A percentile compares a stretch with the other conserved stretches of the same genome.
Conservation (phyloP, 2,113 vertebrate species). For the Anthoscopus minutus region DNA sequence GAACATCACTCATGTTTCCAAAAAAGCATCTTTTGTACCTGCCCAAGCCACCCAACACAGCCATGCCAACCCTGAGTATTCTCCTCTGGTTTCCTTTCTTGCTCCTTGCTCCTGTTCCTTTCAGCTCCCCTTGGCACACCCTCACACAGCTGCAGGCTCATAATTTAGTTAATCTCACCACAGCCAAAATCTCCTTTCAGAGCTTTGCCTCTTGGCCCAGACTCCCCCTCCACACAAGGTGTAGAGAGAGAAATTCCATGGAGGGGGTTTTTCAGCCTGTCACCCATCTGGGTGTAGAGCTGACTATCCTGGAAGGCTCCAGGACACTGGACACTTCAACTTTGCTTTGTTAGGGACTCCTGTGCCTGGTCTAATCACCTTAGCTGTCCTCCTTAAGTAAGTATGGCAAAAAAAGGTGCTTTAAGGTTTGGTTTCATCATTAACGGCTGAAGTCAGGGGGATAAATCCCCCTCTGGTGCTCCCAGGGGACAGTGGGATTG, state of each 20-base stretch:
- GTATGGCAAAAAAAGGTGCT: neutral
- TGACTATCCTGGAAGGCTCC: neutral
- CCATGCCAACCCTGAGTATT: neutral
- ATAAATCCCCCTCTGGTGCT: neutral
- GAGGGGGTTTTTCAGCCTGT: neutral
- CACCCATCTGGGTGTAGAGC: neutral
- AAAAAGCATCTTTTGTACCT: neutral
- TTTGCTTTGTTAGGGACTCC: neutral
- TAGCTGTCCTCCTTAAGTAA: neutral
- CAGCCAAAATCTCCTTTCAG: neutral
- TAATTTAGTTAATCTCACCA: neutral
- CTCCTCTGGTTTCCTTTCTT: neutral
- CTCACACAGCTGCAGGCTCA: neutral
- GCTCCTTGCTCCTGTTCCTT: neutral
- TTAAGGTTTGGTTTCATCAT: neutral
- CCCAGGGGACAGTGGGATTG: neutral
- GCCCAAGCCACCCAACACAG: neutral
- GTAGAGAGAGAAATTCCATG: neutral
- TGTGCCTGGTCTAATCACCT: neutral
- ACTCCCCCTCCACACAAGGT: fast-evolving
- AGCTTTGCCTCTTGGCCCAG: neutral
- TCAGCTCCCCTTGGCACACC: neutral
- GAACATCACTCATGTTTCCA: neutral
- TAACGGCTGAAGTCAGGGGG: fast-evolving
- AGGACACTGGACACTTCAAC: neutral